Base-by-base conservation (phyloP, 2,797 vertebrate species). In the Arnoldichthys spilopterus region DNA sequence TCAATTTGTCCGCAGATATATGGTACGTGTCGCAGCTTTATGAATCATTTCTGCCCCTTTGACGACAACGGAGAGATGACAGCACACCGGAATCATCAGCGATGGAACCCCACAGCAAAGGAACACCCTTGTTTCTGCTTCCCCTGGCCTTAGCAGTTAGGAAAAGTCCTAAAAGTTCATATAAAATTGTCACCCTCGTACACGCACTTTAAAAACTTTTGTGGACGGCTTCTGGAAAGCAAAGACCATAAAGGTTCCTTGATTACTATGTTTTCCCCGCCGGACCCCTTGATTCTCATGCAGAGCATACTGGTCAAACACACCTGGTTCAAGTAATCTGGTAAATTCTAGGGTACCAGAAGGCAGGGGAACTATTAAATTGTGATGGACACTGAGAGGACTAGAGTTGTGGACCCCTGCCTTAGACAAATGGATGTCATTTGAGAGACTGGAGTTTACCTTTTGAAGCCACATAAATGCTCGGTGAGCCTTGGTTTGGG, bases 1-100 rank as follows among this genome's bases (percentile, higher is more conserved):
- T 92, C 88, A 88, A 90, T 92, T 90, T 91, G 84, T 86, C 72
- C 67, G 5, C 80, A 84, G 86, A 74, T 86, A 74, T 77, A 84
- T 58, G 72, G 56, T 72, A 79, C 72, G 53, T 83, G 88, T 84
- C 81, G 83, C 82, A 87, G 84, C 74, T 90, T 90, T 85, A 84
- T 82, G 83, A 85, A 83, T 88, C 82, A 81, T 84, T 87, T 85
- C 75, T 75, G 30, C 85, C 77, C 79, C 80, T 77, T 82, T 43
- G 58, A 78, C 32, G 56, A 37, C 72, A 47, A 77, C 76, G 53
- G 49, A 76, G 72, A 76, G 68, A 63, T 30, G 70, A 66, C 73
- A 63, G 49, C 75, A 69, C 26, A 49, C 53, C 76, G 73, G 76
- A 53, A 70, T 74, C 74, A 64, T 30, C 81, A 56, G 30, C 74